These are phyloP conservation scores for Melanotaenia boesemani DNA, from an alignment of 2,797 vertebrate genomes.

Conservation along the genomic window DNA sequence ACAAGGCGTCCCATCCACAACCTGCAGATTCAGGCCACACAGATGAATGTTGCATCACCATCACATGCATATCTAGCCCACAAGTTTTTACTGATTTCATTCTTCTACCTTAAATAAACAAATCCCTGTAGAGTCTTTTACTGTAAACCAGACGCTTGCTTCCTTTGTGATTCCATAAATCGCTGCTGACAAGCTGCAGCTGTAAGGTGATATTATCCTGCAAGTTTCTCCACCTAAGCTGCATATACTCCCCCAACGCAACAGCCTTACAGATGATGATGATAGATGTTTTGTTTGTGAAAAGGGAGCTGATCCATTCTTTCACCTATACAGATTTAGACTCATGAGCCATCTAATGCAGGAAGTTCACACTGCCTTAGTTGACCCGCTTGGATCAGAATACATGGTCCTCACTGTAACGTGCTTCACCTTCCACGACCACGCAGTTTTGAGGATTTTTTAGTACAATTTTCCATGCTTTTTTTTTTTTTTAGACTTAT, in stretches of 20 bases:
- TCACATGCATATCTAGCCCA: background rate
- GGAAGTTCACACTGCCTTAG: slow-evolving; percentile 16
- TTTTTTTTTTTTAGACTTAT: too few species aligned
- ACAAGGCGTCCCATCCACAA: slow-evolving; percentile 95
- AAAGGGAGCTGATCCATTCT: background rate
- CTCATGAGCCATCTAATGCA: slow-evolving; percentile 16
- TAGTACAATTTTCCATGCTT: too few species aligned
- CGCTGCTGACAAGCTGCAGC: slow-evolving; percentile 59
- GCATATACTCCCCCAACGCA: slow-evolving; percentile 10
- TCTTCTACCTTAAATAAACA: slow-evolving; percentile 4
- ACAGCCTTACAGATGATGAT: slow-evolving; percentile 9
- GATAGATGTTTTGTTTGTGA: background rate
- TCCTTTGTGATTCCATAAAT: slow-evolving; percentile 59
- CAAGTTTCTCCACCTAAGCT: slow-evolving; percentile 17
- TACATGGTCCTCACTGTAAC: too few species aligned
- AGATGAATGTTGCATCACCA: background rate
- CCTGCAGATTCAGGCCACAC: slow-evolving; percentile 68
- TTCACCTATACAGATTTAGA: slow-evolving; percentile 13
- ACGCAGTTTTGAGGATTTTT: too few species aligned
- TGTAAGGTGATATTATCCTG: slow-evolving; percentile 56
- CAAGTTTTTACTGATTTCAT: background rate
- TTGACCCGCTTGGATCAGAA: background rate
- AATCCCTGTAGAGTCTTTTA: slow-evolving; percentile 1
- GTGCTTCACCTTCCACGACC: too few species aligned
- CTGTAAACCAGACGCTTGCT: slow-evolving; percentile 34